Conservation (phyloP, 2,888 invertebrate genomes). For the Balanococcus diminutus region DNA sequence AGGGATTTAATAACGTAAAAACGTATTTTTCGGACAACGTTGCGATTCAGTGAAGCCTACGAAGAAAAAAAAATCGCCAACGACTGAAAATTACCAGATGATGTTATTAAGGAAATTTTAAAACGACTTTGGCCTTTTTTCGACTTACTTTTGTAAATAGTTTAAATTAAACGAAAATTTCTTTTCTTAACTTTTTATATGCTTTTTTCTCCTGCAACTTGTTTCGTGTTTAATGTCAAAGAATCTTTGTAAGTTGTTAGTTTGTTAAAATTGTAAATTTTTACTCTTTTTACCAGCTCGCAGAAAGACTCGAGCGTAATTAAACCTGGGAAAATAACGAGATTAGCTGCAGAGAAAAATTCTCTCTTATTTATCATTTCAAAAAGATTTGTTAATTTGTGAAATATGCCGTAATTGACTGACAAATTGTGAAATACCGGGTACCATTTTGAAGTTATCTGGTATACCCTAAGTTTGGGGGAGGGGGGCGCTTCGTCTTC, state of each 20-base stretch:
- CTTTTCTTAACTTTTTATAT: conserved; percentile 4
- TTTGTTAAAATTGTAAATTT: background rate
- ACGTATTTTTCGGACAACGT: background rate
- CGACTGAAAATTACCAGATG: background rate
- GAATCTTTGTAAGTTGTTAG: background rate
- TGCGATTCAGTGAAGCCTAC: background rate
- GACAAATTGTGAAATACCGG: background rate
- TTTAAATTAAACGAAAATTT: conserved; percentile 19
- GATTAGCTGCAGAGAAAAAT: background rate
- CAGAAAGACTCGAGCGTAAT: background rate
- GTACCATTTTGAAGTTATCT: too few relatives aligned
- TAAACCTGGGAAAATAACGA: background rate
- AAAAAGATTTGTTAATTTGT: background rate
- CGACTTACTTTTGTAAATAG: conserved; percentile 19
- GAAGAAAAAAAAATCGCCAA: background rate
- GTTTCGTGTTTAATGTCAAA: background rate
- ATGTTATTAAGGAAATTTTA: conserved; percentile 1
- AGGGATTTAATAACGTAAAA: background rate
- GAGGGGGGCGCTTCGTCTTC: too few relatives aligned
- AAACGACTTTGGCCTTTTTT: conserved; percentile 22
- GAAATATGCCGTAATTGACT: background rate
- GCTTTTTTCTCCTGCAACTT: background rate
- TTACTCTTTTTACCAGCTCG: background rate
- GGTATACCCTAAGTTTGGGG: too few relatives aligned
- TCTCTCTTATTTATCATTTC: background rate